Percentiles rank a stretch among this genome's conserved stretches.
phyloP scores from a whole-genome alignment of 35 echinoderm and acorn worm species.

The Antedon bifida region DNA sequence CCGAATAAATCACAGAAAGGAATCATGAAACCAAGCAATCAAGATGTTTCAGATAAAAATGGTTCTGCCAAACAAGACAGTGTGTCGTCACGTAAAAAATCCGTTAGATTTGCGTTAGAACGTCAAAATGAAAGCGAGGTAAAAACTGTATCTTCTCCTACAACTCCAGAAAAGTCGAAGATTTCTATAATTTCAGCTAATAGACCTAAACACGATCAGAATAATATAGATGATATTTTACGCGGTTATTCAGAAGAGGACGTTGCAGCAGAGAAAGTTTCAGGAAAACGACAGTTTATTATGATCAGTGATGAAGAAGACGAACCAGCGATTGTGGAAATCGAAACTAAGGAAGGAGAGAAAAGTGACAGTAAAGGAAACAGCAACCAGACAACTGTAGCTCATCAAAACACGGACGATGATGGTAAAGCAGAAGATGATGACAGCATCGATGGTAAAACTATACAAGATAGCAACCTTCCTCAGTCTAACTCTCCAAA shows the following conservation, averaged over 20 bases:
- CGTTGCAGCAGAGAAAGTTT: neutral
- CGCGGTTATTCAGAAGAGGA: neutral
- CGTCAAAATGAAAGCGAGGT: neutral
- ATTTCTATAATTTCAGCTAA: neutral
- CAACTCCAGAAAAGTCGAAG: neutral
- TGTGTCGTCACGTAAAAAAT: neutral
- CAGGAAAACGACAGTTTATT: neutral
- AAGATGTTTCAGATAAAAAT: neutral
- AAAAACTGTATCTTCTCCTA: neutral
- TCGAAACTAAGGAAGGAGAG: neutral
- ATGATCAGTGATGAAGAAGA: neutral
- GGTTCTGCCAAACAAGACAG: neutral
- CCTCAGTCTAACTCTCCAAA: too few species aligned
- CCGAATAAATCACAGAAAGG: neutral
- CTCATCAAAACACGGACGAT: too few species aligned
- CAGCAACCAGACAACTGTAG: neutral
- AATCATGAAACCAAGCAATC: neutral
- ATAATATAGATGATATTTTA: neutral
- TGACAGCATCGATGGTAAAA: too few species aligned
- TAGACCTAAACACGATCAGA: neutral
- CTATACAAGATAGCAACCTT: too few species aligned
- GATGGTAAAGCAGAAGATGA: too few species aligned
- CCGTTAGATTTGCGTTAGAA: neutral
- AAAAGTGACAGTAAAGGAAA: neutral
- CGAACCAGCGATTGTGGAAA: neutral